Percentiles rank a stretch among this genome's conserved stretches.
These are phyloP conservation scores for Philypnodon macrostomus DNA, from an alignment of 2,797 vertebrate species.

Conservation along the genomic window DNA sequence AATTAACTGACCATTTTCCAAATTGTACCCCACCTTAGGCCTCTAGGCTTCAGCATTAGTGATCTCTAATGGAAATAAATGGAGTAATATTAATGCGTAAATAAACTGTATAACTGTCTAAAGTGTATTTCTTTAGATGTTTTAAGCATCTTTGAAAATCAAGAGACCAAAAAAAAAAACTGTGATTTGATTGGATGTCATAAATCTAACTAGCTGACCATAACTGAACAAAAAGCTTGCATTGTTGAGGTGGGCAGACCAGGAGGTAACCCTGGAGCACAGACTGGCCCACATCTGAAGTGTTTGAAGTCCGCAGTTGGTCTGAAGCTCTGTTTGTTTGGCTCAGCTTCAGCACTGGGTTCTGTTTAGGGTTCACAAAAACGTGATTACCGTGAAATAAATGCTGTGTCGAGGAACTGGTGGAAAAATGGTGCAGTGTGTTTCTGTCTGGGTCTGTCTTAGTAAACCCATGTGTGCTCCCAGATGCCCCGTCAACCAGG, in stretches of 20 bases:
- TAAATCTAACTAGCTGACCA: too few relatives aligned
- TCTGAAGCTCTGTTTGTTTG: constrained; percentile 64
- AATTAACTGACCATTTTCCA: too few relatives aligned
- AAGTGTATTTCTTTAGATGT: too few relatives aligned
- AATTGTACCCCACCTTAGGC: too few relatives aligned
- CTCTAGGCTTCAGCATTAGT: too few relatives aligned
- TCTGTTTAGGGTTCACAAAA: constrained; percentile 59
- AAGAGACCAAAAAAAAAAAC: too few relatives aligned
- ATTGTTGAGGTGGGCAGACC: constrained; percentile 27
- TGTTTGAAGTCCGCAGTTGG: constrained; percentile 55
- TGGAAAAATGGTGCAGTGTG: constrained; percentile 50
- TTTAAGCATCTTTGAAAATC: too few relatives aligned
- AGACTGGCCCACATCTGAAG: constrained; percentile 42
- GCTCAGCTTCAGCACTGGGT: constrained; percentile 42
- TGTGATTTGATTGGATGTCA: too few relatives aligned
- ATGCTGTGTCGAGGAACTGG: constrained; percentile 47
- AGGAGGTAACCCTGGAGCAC: constrained; percentile 30
- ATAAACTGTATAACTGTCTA: too few relatives aligned
- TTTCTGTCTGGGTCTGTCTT: constrained; percentile 48
- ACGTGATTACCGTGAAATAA: constrained; percentile 58
- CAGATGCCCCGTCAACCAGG: constrained; percentile 47
- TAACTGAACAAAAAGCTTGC: too few relatives aligned
- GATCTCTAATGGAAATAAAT: too few relatives aligned
- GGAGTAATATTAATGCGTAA: too few relatives aligned
- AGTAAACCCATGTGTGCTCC: constrained; percentile 42